Percentiles rank a stretch among this genome's conserved stretches.
These are phyloP conservation scores for Parazoanthus darwini DNA, from an alignment of 92 coral and sea anemone species.

Conservation along the genomic window DNA sequence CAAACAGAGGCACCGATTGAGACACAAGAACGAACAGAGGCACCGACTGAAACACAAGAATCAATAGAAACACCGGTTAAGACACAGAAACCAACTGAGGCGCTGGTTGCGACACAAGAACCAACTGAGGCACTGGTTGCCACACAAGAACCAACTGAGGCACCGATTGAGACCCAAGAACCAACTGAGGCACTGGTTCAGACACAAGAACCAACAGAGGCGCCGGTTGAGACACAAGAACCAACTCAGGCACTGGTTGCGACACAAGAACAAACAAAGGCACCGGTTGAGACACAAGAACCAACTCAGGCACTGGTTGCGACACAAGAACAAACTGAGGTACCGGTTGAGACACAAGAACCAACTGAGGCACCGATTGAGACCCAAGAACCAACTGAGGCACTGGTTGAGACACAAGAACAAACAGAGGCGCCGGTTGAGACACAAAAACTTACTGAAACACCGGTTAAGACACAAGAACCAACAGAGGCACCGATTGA, in stretches of 20 bases:
- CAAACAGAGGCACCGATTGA: not conserved
- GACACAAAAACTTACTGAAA: not conserved
- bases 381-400: not conserved
- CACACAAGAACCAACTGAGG: conserved; percentile 2
- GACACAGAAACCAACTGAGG: conserved; percentile 1
- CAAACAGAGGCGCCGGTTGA: not conserved
- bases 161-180: not conserved
- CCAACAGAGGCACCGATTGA: not conserved
- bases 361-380: not conserved
- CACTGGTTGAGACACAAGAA: not conserved
- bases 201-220: not conserved
- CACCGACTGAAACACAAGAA: not conserved
- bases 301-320: not conserved
- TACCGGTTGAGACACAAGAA: not conserved
- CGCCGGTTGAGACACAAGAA: not conserved
- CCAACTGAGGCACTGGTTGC: not conserved
- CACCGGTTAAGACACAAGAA: not conserved
- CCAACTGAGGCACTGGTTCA: not conserved
- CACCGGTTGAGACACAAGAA: not conserved
- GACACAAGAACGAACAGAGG: not conserved
- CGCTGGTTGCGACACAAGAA: not conserved
- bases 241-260: not conserved
- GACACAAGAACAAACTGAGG: not conserved
- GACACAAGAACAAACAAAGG: not conserved
- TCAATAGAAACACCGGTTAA: not conserved